Percentiles rank a stretch among this genome's conserved stretches.
Conservation (phyloP, 1,140 invertebrate genomes). For the Macrostomum lignano region DNA sequence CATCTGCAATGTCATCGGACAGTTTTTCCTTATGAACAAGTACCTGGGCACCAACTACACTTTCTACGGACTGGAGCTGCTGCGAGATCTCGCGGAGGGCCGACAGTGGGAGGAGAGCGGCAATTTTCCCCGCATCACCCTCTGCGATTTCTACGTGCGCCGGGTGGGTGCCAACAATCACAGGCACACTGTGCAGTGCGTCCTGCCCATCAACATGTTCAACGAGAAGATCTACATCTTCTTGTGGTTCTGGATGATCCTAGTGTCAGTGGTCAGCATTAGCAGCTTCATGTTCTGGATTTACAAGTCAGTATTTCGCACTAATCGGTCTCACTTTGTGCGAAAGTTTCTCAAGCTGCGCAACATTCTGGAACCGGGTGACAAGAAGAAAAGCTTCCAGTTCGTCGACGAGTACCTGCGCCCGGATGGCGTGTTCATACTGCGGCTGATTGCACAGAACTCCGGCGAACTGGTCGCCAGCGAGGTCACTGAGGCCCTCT, state of each 20-base stretch:
- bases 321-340: constrained; percentile 20
- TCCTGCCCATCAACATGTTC: constrained; percentile 32
- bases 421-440: constrained; percentile 30
- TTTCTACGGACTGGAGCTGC: constrained; percentile 15
- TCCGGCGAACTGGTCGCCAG: constrained; percentile 31
- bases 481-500: constrained; percentile 30
- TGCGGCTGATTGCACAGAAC: constrained; percentile 30
- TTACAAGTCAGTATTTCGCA: background rate
- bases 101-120: constrained; percentile 1
- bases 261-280: constrained; percentile 6
- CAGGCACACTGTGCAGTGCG: constrained; percentile 29
- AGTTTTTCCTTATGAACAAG: constrained; percentile 31
- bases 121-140: constrained; percentile 10
- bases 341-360: constrained; percentile 26
- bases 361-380: constrained; percentile 10
- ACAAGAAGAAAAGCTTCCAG: constrained; percentile 16
- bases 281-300: constrained; percentile 3
- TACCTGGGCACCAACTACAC: constrained; percentile 29
- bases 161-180: constrained; percentile 15
- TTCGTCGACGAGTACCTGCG: constrained; percentile 31
- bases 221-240: constrained; percentile 33
- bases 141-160: constrained; percentile 13
- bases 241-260: constrained; percentile 26
- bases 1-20: constrained; percentile 29
- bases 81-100: constrained; percentile 8